These are phyloP conservation scores for Geotria australis DNA, from an alignment of 2,797 vertebrate genomes.

Conservation along the genomic window DNA sequence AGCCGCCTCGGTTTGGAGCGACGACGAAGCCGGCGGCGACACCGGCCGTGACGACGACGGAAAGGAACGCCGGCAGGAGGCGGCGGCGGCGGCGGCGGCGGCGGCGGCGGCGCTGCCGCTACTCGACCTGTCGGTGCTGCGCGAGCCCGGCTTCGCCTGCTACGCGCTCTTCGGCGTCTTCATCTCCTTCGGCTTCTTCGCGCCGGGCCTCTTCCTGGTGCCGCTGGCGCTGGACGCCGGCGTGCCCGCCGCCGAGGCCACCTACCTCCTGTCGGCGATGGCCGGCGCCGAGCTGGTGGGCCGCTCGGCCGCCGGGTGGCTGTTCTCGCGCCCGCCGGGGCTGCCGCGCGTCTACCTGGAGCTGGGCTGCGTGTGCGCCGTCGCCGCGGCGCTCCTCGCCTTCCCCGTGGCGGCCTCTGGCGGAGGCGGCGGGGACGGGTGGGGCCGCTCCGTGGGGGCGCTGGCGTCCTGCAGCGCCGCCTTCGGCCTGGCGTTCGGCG, in stretches of 20 bases:
- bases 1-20: background rate
- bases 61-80: background rate
- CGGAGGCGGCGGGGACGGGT: slow-evolving; percentile 18
- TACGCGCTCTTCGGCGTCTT: slow-evolving; percentile 79
- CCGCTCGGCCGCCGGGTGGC: slow-evolving; percentile 33
- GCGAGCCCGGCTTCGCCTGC: slow-evolving; percentile 42
- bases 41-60: background rate
- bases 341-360: slow-evolving; percentile 49
- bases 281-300: slow-evolving; percentile 56
- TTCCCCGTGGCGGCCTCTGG: slow-evolving; percentile 27
- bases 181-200: slow-evolving; percentile 70
- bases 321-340: slow-evolving; percentile 18
- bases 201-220: slow-evolving; percentile 60
- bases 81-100: background rate
- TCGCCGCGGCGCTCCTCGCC: slow-evolving; percentile 33
- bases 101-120: slow-evolving; percentile 7
- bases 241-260: slow-evolving; percentile 24
- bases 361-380: slow-evolving; percentile 24
- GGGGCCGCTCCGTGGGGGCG: slow-evolving; percentile 9
- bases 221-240: slow-evolving; percentile 44
- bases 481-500: slow-evolving; percentile 63
- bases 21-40: background rate
- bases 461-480: slow-evolving; percentile 40
- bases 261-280: slow-evolving; percentile 49
- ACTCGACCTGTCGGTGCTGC: slow-evolving; percentile 54